Evolutionary conservation across 2,888 invertebrate genomes (phyloP).

Genomic region (Calliscelio sp.): DNA sequence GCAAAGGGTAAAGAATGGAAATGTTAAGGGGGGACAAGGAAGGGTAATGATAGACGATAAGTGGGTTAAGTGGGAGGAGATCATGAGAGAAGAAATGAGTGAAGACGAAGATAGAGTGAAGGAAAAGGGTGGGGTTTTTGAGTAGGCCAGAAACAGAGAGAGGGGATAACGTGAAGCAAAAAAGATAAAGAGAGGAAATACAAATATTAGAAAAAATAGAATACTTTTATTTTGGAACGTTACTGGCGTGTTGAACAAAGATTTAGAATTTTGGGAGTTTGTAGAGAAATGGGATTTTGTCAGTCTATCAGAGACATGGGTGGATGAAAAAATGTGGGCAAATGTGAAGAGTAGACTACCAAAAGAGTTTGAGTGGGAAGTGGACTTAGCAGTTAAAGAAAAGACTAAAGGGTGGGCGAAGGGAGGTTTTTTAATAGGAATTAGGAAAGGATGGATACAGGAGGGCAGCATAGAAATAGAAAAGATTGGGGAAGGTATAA

Average conservation of each 20-base stretch:
- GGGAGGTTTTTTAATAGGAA: constrained; percentile 30
- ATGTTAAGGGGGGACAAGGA: constrained; percentile 31
- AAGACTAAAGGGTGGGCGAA: constrained; percentile 35
- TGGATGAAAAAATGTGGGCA: neutral
- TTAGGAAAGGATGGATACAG: neutral
- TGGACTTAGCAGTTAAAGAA: neutral
- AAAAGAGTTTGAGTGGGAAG: neutral
- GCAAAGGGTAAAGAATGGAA: constrained; percentile 4
- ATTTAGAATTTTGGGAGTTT: neutral
- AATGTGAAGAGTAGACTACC: neutral
- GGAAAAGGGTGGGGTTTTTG: neutral
- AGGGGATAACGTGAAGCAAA: neutral
- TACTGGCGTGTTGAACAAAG: neutral
- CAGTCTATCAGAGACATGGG: too few relatives aligned
- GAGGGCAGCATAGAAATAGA: neutral
- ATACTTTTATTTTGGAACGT: constrained; percentile 67
- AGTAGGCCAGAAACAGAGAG: neutral
- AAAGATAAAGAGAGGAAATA: constrained; percentile 15
- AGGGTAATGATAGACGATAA: constrained; percentile 40
- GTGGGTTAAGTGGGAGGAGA: constrained; percentile 40
- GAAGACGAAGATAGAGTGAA: neutral
- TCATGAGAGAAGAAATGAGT: constrained; percentile 7
- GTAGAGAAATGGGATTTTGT: too few relatives aligned
- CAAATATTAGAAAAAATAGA: neutral
- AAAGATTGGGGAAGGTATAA: neutral